A percentile compares a stretch with the other conserved stretches of the same genome.
phyloP scores from a whole-genome alignment of 2,797 vertebrate species.

The Lagodon rhomboides region DNA sequence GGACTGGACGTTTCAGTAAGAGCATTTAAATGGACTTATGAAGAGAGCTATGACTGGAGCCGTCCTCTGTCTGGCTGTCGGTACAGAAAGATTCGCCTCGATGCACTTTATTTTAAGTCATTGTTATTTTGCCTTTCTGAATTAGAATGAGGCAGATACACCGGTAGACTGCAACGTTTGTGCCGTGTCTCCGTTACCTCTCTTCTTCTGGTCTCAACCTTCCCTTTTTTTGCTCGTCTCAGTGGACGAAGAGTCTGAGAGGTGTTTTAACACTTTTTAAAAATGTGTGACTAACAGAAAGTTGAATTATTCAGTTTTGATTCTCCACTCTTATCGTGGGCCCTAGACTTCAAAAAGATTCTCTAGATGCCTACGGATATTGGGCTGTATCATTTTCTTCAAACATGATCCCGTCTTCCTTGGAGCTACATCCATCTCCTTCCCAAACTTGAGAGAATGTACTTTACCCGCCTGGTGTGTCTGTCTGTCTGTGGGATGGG shows the following conservation, averaged over 20 bases:
- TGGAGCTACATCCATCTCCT: constrained; percentile 39
- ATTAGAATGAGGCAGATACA: constrained; percentile 13
- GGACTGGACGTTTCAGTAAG: constrained; percentile 70
- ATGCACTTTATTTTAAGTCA: constrained; percentile 25
- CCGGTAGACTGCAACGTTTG: background rate
- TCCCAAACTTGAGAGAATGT: constrained; percentile 51
- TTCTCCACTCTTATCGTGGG: constrained; percentile 32
- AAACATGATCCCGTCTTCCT: constrained; percentile 57
- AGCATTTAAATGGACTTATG: constrained; percentile 77
- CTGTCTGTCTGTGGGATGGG: constrained; percentile 40
- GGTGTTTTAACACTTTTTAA: constrained; percentile 54
- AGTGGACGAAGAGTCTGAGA: background rate
- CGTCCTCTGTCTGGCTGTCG: constrained; percentile 42
- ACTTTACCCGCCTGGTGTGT: constrained; percentile 10
- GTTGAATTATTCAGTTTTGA: constrained; percentile 59
- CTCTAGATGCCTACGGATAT: constrained; percentile 56
- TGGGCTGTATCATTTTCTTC: constrained; percentile 50
- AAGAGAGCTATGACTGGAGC: constrained; percentile 46
- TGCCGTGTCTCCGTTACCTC: background rate
- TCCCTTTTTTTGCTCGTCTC: background rate
- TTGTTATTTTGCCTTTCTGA: constrained; percentile 30
- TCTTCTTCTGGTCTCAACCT: background rate
- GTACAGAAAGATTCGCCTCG: constrained; percentile 24
- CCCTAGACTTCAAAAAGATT: constrained; percentile 62
- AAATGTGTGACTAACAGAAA: constrained; percentile 47